Percentiles rank a stretch among this genome's conserved stretches.
Evolutionary conservation across 30 jellyfish, hydroid and myxozoan species (phyloP).

Genomic region (Morbakka virulenta): DNA sequence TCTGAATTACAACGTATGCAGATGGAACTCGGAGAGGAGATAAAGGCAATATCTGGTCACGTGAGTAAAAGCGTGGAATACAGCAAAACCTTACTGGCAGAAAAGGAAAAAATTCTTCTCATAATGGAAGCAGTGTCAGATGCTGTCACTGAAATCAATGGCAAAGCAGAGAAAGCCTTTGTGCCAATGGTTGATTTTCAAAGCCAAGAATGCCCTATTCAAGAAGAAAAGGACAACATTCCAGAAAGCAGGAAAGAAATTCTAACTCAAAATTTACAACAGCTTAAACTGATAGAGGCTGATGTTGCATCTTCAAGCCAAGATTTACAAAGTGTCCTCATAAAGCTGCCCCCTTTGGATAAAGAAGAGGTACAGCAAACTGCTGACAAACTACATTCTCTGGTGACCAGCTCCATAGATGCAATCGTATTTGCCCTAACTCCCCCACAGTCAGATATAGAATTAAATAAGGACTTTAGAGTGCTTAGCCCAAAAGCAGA

Average conservation of each 20-base stretch:
- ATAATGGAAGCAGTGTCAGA: not conserved
- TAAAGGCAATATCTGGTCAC: not conserved
- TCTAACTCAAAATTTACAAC: not conserved
- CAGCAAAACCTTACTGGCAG: not conserved
- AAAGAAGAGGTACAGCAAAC: not conserved
- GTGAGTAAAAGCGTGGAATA: not conserved
- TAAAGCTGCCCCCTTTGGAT: not conserved
- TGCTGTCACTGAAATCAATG: not conserved
- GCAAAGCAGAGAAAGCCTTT: not conserved
- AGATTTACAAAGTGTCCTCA: not conserved
- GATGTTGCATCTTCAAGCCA: not conserved
- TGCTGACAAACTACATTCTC: not conserved
- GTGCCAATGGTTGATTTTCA: not conserved
- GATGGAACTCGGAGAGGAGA: not conserved
- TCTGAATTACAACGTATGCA: not conserved
- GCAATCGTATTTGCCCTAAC: no score
- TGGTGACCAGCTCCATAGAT: not conserved
- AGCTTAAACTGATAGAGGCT: not conserved
- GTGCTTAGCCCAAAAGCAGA: no score
- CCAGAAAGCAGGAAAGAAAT: not conserved
- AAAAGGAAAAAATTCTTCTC: not conserved
- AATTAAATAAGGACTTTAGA: no score
- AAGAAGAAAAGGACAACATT: not conserved
- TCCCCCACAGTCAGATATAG: no score
- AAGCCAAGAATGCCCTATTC: not conserved